These are phyloP conservation scores for Poeciliopsis turrubarensis DNA, from an alignment of 2,113 vertebrate genomes.

Conservation along the genomic window DNA sequence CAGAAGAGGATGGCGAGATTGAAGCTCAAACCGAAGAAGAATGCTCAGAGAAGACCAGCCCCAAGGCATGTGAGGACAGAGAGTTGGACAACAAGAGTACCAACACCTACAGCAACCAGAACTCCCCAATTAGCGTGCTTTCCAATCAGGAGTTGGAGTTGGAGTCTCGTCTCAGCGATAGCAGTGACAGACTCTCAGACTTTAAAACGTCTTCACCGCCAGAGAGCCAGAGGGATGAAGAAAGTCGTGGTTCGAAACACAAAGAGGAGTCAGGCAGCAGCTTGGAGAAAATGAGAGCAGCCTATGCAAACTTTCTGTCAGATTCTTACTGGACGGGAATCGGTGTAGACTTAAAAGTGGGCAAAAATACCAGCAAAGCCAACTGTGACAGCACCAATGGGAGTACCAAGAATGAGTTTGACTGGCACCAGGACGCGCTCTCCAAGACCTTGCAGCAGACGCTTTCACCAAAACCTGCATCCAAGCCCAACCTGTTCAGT, in stretches of 20 bases:
- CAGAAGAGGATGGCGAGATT: slow-evolving; percentile 90
- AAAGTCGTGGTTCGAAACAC: slow-evolving; percentile 75
- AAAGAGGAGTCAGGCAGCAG: slow-evolving; percentile 87
- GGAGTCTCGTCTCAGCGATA: slow-evolving; percentile 92
- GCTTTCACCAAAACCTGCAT: slow-evolving; percentile 84
- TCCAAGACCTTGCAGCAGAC: slow-evolving; percentile 96
- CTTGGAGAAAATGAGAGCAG: slow-evolving; percentile 97
- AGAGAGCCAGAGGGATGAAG: slow-evolving; percentile 83
- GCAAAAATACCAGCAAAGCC: slow-evolving; percentile 85
- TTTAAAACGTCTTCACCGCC: slow-evolving; percentile 87
- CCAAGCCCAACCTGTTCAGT: slow-evolving; percentile 96
- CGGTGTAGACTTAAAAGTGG: slow-evolving; percentile 91
- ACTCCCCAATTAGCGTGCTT: slow-evolving; percentile 91
- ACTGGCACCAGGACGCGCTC: slow-evolving; percentile 97
- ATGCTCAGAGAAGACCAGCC: slow-evolving; percentile 88
- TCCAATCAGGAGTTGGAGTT: slow-evolving; percentile 94
- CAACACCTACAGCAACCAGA: slow-evolving; percentile 91
- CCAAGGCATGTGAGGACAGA: slow-evolving; percentile 91
- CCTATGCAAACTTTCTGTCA: slow-evolving; percentile 96
- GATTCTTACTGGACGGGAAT: slow-evolving; percentile 98
- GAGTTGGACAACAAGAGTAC: slow-evolving; percentile 88
- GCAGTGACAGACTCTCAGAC: slow-evolving; percentile 92
- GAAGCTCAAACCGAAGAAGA: slow-evolving; percentile 88
- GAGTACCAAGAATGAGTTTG: slow-evolving; percentile 89
- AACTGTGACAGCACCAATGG: slow-evolving; percentile 92